A percentile compares a stretch with the other conserved stretches of the same genome.
phyloP scores from a whole-genome alignment of 2,113 vertebrate species.

The Odocoileus virginianus region DNA sequence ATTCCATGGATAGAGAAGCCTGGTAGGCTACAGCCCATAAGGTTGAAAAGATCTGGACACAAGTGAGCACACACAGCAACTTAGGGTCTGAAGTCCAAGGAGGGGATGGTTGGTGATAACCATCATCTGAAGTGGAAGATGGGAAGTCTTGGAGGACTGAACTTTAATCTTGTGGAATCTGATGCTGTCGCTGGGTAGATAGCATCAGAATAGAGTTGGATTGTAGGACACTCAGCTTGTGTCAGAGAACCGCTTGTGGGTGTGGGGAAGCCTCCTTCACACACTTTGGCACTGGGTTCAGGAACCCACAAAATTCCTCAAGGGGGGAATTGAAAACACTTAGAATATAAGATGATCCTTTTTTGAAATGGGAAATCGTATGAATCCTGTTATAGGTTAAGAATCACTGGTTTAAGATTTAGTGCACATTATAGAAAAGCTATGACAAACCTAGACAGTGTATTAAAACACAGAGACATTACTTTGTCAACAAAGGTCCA shows the following conservation, averaged over 20 bases:
- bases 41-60: neutral
- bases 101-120: neutral
- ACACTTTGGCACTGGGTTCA: neutral
- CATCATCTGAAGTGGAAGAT: neutral
- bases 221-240: neutral
- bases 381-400: neutral
- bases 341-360: neutral
- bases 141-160: neutral
- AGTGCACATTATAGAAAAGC: neutral
- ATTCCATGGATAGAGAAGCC: neutral
- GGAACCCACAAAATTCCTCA: neutral
- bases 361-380: neutral
- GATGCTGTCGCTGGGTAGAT: neutral
- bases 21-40: neutral
- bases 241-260: neutral
- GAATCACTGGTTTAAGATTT: neutral
- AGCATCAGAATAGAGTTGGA: neutral
- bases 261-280: neutral
- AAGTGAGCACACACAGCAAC: neutral
- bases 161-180: neutral
- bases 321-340: accelerated
- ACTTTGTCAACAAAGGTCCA: neutral
- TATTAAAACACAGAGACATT: neutral
- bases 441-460: neutral
- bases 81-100: too few species aligned